These are phyloP conservation scores for Sarcophilus harrisii DNA, from an alignment of 2,797 vertebrate species.

Conservation along the genomic window DNA sequence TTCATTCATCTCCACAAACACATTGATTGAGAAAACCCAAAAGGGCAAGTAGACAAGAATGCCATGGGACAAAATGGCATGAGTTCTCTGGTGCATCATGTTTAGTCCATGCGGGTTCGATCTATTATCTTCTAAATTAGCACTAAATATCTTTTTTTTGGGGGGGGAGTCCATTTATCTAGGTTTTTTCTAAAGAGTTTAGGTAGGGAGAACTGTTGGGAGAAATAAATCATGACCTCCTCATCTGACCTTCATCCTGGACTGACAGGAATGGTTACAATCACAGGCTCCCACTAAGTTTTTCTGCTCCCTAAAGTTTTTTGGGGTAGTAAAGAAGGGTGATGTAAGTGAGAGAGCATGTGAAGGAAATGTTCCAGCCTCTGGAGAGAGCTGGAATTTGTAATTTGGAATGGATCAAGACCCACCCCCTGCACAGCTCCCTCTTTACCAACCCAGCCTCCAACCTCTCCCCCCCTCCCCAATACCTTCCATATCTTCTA, in stretches of 20 bases:
- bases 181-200: neutral
- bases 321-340: neutral
- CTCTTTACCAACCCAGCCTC: neutral
- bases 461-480: neutral
- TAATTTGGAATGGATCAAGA: slow-evolving; percentile 34
- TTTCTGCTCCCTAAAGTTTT: neutral
- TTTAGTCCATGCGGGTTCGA: neutral
- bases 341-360: neutral
- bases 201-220: neutral
- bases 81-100: neutral
- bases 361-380: neutral
- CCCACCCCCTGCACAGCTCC: slow-evolving; percentile 70
- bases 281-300: neutral
- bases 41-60: neutral
- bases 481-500: neutral
- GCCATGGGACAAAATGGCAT: neutral
- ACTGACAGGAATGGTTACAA: neutral
- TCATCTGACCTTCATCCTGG: neutral
- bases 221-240: neutral
- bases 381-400: neutral
- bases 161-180: neutral
- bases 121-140: neutral
- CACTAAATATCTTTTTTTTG: neutral
- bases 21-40: neutral
- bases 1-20: neutral